A percentile compares a stretch with the other conserved stretches of the same genome.
Evolutionary conservation across 2,113 vertebrate species (phyloP).

Genomic region (Argyrosomus japonicus): DNA sequence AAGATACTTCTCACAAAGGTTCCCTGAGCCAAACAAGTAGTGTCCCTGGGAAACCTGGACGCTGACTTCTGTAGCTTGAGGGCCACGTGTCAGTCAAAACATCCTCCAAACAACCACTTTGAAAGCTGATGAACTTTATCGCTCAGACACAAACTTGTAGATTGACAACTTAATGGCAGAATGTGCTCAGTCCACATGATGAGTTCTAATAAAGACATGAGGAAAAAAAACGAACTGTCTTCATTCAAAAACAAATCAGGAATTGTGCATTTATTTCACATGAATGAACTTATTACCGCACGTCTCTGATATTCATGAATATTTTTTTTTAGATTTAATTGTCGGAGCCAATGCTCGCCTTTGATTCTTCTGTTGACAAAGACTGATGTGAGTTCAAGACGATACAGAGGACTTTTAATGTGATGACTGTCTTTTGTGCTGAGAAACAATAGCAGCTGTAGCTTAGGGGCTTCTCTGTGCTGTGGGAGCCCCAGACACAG

Average conservation of each 20-base stretch:
- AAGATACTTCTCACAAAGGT: conserved; percentile 81
- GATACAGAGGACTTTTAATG: conserved; percentile 78
- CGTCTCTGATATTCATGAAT: conserved; percentile 66
- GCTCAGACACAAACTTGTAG: conserved; percentile 70
- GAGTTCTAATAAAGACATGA: neutral
- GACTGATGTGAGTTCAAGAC: conserved; percentile 81
- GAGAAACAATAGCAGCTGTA: conserved; percentile 78
- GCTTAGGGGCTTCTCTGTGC: conserved; percentile 75
- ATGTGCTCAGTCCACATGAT: conserved; percentile 25
- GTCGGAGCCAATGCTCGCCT: conserved; percentile 53
- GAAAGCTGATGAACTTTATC: conserved; percentile 76
- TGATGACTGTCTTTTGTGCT: conserved; percentile 80
- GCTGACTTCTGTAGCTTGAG: conserved; percentile 73
- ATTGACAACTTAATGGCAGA: conserved; percentile 77
- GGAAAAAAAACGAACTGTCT: neutral
- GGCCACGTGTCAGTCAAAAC: conserved; percentile 81
- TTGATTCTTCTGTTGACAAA: conserved; percentile 78
- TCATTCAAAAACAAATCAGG: conserved; percentile 63
- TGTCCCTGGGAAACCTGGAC: conserved; percentile 76
- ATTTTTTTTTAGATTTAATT: conserved; percentile 73
- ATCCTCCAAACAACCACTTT: conserved; percentile 74
- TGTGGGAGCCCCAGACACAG: conserved; percentile 68
- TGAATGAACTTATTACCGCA: conserved; percentile 55
- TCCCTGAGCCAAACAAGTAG: conserved; percentile 79
- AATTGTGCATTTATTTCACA: conserved; percentile 48